Base-by-base conservation (phyloP, 2,888 invertebrate genomes). In the Diadegma fenestrale region DNA sequence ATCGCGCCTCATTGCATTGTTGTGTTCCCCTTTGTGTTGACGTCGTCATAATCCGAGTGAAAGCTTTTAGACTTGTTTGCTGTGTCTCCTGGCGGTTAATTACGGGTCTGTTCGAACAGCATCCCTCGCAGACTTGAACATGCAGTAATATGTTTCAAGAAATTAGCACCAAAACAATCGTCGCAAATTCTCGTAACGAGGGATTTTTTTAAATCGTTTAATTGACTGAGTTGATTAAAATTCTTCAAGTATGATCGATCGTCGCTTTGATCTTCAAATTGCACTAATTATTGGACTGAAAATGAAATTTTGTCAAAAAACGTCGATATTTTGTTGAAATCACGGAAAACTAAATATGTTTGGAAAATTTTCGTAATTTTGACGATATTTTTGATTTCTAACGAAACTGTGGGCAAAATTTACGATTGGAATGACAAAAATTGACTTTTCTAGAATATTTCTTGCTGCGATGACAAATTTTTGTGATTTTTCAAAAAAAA, bases 1-100 rank as follows among this genome's bases (percentile, higher is more conserved):
- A 92, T 92, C 90, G 90, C 90, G 90, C 91, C 91, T 89, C 89
- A 91, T 92, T 91, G 91, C 91, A 90, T 87, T 87, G 86, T 87
- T 80, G 64, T 77, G 43, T 72, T 63, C 80, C 61, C 72, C 76
- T 82, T 82, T 85, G 79, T 66, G 64, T 58, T 58, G 5, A 26
- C 75, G 58, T 80, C 82, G 76, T 85, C 69, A 80, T 81, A 81
- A 81, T 43, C 82, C 82, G 79, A 85, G 87, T 87, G 87, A 87
- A 87, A 87, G 87, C 87, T 82, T 19, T 58, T 51, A 37, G 68
- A 82, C 84, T 54, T 45, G 77, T 81, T 80, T 76, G 80, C 79
- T 82, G 73, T 73, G 86, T 87, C 83, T 86, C 76, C 75, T 66
- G 84, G 85, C 83, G 83, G 82, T 85, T 87, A 87, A 87, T 87